Evolutionary conservation across 1,140 invertebrate genomes (phyloP), one percentile per base, ranked within the genome.

Genomic region (Lepidurus apus): DNA sequence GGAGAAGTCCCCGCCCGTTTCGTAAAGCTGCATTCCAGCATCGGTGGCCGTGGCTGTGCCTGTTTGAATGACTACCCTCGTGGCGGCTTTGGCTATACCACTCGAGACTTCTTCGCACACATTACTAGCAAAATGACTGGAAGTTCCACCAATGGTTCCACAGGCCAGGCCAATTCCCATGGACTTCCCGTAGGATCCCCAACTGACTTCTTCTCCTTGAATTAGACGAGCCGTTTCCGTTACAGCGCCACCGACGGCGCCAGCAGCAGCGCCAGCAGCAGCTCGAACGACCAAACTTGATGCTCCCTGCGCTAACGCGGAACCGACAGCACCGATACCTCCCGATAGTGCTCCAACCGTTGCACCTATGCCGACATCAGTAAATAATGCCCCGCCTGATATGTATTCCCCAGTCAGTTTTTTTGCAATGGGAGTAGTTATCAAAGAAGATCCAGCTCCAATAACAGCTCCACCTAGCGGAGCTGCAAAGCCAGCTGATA

Each of bases 371-470:
- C 10, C 43, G 24, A 44, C 17, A 47, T 77, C 75, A 42, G 7
- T 1, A 17, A 44, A 6, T 43, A 77, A 21, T 17, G 7, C 75
- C 24, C 5, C 24, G 6, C 6, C 5, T 77, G 24, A 24, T 42
- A 77, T 21, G 43, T 17, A 21, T 34, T 77, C 75, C 7, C 42
- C 42, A 4, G 75, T 9, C 5, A 77, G 7, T 24, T 9, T 17
- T 0, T 77, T 77, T 4, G 43, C 34, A 75, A 75, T 75, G 7
- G 74, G 74, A 11, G n/a, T 4, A 26, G 74, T 75, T 42, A 77
- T 43, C 42, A 77, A 26, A 77, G 75, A 77, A 34, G 75, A 13
- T 24, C 75, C 75, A 21, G 42, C 75, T 5, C 75, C 75, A 10
- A 77, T 42, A 10, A 77, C n/a, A 17, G 75, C 75, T 45, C 75